Evolutionary conservation across 2,797 vertebrate species (phyloP), one percentile per base, ranked within the genome.

Genomic region (Galaxias olidus): DNA sequence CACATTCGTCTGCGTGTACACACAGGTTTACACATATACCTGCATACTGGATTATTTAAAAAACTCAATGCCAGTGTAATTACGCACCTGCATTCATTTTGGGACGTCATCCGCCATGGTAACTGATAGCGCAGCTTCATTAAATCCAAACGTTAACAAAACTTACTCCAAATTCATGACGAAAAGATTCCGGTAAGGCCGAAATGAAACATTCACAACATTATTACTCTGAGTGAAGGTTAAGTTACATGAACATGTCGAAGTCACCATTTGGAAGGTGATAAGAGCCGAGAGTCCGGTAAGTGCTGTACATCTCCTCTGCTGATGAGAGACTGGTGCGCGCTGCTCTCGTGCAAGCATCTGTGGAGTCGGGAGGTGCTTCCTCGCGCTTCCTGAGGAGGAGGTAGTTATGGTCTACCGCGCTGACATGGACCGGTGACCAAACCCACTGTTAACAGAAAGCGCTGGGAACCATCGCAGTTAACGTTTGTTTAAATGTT

Each of bases 31-130:
- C 8, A 4, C 12, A 52, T 57, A n/a, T 10, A 8, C 30, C 18
- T n/a, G 56, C 17, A 5, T 30, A 47, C 57, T 8, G 44, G 9
- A 13, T 59, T 47, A 19, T 10, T 55, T 54, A 9, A 43, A 59
- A 45, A 13, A 0, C 54, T 9, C 15, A 63, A 45, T 12, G 54
- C 42, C 14, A 50, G 12, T 30, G 52, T 10, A 46, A 9, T 56
- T 45, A 84, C 86, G 58, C 72, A 93, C 92, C 92, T 90, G 90
- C 71, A 81, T 90, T 92, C 90, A 92, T 93, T 53, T 73, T 88
- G 86, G 87, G 81, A 83, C 84, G 85, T 85, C 90, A 90, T 92
- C 89, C 88, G 84, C 83, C 86, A 76, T 79, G 82, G 78, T 61
- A 82, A 47, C 63, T 72, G 62, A 77, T 72, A 61, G 69, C 73